These are phyloP conservation scores for Eulemur mongoz DNA, from an alignment of 2,797 vertebrate species.

Conservation along the genomic window DNA sequence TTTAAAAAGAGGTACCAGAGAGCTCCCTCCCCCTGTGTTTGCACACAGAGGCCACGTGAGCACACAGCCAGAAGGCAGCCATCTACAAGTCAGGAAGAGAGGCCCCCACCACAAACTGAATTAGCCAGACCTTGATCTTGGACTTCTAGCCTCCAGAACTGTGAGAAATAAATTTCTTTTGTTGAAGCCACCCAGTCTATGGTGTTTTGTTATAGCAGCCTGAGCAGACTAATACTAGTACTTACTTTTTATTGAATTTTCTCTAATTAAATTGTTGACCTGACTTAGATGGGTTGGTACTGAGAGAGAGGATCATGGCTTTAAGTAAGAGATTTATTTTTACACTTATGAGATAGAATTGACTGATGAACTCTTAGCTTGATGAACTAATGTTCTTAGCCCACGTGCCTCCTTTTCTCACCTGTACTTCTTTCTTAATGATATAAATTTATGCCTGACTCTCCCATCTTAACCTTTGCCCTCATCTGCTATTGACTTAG, in stretches of 20 bases:
- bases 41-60: not conserved
- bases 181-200: not conserved
- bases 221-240: not conserved
- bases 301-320: not conserved
- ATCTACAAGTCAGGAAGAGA: not conserved
- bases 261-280: not conserved
- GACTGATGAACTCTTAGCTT: not conserved
- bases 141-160: not conserved
- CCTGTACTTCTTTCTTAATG: not conserved
- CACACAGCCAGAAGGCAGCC: not conserved
- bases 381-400: not conserved
- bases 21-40: not conserved
- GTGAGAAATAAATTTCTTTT: not conserved
- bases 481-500: not conserved
- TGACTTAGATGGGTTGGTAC: not conserved
- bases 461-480: not conserved
- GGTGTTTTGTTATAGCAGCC: not conserved
- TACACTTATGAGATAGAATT: not conserved
- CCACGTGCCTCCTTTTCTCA: not conserved
- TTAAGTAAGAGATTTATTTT: conserved; percentile 27
- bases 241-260: conserved; percentile 32
- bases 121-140: not conserved
- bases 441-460: not conserved
- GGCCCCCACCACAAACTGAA: not conserved
- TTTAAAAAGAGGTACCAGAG: not conserved